Evolutionary conservation across 2,888 invertebrate genomes (phyloP).

Genomic region (Salticus scenicus): DNA sequence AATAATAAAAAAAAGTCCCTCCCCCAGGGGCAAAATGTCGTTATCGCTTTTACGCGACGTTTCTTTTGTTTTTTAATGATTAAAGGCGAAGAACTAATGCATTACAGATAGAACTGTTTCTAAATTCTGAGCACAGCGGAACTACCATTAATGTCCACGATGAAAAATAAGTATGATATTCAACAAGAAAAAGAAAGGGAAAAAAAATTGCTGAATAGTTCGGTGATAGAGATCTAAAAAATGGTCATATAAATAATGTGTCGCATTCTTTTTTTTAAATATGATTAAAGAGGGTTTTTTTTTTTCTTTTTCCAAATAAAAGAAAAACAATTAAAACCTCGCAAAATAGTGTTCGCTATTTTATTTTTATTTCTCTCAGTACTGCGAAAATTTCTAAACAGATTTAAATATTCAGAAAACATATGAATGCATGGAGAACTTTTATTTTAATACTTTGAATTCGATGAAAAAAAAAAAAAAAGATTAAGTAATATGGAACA

Average conservation of each 20-base stretch:
- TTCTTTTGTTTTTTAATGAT: constrained; percentile 68
- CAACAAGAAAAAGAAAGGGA: not conserved
- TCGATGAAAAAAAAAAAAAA: too few relatives aligned
- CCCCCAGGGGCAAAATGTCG: constrained; percentile 59
- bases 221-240: not conserved
- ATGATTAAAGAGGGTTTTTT: too few relatives aligned
- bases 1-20: constrained; percentile 28
- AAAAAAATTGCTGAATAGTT: too few relatives aligned
- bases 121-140: constrained; percentile 34
- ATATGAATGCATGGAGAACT: too few relatives aligned
- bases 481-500: too few relatives aligned
- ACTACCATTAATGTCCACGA: constrained; percentile 53
- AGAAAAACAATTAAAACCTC: too few relatives aligned
- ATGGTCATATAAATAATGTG: not conserved
- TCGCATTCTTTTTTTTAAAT: not conserved
- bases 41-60: constrained; percentile 66
- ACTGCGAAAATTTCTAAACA: too few relatives aligned
- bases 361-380: too few relatives aligned
- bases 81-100: constrained; percentile 63
- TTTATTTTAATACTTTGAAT: too few relatives aligned
- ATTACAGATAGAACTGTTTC: constrained; percentile 58
- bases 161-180: not conserved
- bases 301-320: too few relatives aligned
- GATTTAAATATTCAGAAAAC: too few relatives aligned
- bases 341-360: too few relatives aligned